Conservation (phyloP, 2,113 vertebrate species). For the Petrocephalus zakoni region DNA sequence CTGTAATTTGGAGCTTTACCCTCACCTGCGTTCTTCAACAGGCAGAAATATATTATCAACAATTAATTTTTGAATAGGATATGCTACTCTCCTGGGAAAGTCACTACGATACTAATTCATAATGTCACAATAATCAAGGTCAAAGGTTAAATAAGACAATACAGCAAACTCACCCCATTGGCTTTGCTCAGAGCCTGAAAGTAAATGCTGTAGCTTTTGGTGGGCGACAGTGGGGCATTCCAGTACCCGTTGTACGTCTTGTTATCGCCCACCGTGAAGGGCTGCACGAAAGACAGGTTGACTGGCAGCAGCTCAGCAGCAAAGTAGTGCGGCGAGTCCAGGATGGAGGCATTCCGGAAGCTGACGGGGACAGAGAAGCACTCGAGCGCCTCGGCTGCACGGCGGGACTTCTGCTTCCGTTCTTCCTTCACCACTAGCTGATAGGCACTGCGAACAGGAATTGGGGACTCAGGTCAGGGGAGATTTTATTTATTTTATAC, state of each 20-base stretch:
- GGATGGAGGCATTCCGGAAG: slow-evolving; percentile 80
- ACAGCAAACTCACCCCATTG: slow-evolving; percentile 77
- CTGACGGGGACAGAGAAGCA: slow-evolving; percentile 85
- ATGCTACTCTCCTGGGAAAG: not conserved
- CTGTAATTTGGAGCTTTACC: not conserved
- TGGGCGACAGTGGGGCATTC: slow-evolving; percentile 88
- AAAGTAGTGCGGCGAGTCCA: slow-evolving; percentile 86
- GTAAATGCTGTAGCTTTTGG: slow-evolving; percentile 97
- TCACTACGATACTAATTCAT: not conserved
- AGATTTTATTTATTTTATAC: not conserved
- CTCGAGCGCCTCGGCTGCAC: slow-evolving; percentile 77
- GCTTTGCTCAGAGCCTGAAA: slow-evolving; percentile 94
- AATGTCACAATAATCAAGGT: not conserved
- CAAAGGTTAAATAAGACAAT: not conserved
- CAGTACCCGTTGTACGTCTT: slow-evolving; percentile 95
- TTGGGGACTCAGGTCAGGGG: not conserved
- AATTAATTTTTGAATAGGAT: not conserved
- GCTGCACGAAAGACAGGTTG: slow-evolving; percentile 77
- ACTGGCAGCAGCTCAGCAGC: slow-evolving; percentile 83
- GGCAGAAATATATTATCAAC: not conserved
- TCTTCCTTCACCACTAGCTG: slow-evolving; percentile 94
- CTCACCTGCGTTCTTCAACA: not conserved
- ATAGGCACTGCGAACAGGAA: slow-evolving; percentile 69
- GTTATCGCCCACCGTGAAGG: slow-evolving; percentile 94
- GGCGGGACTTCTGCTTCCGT: slow-evolving; percentile 76